Conservation (phyloP, 2,888 invertebrate genomes). For the Pseudococcus longispinus region DNA sequence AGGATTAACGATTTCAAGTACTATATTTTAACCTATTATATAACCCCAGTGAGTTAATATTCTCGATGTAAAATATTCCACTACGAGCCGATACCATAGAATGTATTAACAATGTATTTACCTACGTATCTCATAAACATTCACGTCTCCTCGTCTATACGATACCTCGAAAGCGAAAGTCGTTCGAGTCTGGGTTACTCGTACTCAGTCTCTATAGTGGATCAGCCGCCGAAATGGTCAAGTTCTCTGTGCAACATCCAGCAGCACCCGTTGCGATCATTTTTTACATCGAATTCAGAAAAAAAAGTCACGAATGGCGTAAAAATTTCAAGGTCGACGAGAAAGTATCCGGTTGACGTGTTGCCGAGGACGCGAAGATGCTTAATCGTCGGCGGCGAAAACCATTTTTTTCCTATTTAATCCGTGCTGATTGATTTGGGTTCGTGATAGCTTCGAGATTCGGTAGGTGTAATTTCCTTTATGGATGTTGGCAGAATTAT, state of each 20-base stretch:
- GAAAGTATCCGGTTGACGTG: slow-evolving; percentile 22
- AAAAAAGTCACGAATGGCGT: slow-evolving; percentile 7
- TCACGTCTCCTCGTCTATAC: background rate
- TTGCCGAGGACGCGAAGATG: background rate
- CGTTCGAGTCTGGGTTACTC: background rate
- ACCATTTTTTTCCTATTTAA: background rate
- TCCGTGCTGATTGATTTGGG: background rate
- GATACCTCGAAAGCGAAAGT: slow-evolving; percentile 21
- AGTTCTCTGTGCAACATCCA: background rate
- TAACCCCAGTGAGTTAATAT: background rate
- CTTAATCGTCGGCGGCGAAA: background rate
- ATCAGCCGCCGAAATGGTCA: slow-evolving; percentile 5
- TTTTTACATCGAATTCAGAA: background rate
- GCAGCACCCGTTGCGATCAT: background rate
- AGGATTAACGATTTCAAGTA: slow-evolving; percentile 13
- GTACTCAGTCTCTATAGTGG: background rate
- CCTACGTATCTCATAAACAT: background rate
- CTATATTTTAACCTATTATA: background rate
- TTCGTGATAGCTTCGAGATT: slow-evolving; percentile 33
- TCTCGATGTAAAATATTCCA: slow-evolving; percentile 2
- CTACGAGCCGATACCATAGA: background rate
- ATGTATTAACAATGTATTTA: background rate
- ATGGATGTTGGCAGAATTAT: background rate
- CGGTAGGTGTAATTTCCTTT: background rate
- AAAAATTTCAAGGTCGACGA: slow-evolving; percentile 32